Evolutionary conservation across 2,797 vertebrate species (phyloP), one percentile per base, ranked within the genome.

Genomic region (Sylvilagus floridanus): DNA sequence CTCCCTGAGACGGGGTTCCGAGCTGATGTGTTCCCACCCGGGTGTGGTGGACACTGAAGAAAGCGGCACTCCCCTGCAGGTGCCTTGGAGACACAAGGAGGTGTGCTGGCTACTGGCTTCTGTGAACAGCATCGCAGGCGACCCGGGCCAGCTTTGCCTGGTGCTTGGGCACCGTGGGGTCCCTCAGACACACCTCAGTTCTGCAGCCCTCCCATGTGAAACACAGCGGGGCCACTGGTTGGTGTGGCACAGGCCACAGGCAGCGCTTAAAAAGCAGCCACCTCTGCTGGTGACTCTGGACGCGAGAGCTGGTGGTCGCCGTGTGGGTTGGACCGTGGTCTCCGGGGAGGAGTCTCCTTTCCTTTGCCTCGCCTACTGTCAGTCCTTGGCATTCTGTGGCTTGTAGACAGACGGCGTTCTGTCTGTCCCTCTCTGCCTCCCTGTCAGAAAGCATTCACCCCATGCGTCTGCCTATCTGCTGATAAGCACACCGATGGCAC

Each of bases 101-200:
- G 37, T 24, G 5, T 0, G 0, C 62, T 32, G 42, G 17, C 37
- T 19, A 10, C 16, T 30, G 82, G 42, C 22, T 28, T 77, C 32
- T n/a, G 35, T 0, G 47, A n/a, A 71, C 22, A 21, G 71, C 35
- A 0, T 10, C 24, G 54, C n/a, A 16, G 14, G 42, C 19, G 1
- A 1, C 1, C 0, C 13, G 47, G 50, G 62, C 21, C 19, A 0
- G 19, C 4, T 0, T 7, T 7, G 26, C 16, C 62, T 2, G 7
- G 14, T 26, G 32, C 35, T 35, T 1, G 1, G 68, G 60, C 30
- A 16, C 19, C 7, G 1, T 2, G 13, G 68, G 37, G 42, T 35
- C 24, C 71, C 73, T 24, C 32, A 54, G 30, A 32, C 17, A 35
- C 26, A 26, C 21, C 62, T 69, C 6, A 0, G 50, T 21, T 72